These are phyloP conservation scores for Drosophila serrata DNA, from an alignment of 1,140 invertebrate species.

Conservation along the genomic window DNA sequence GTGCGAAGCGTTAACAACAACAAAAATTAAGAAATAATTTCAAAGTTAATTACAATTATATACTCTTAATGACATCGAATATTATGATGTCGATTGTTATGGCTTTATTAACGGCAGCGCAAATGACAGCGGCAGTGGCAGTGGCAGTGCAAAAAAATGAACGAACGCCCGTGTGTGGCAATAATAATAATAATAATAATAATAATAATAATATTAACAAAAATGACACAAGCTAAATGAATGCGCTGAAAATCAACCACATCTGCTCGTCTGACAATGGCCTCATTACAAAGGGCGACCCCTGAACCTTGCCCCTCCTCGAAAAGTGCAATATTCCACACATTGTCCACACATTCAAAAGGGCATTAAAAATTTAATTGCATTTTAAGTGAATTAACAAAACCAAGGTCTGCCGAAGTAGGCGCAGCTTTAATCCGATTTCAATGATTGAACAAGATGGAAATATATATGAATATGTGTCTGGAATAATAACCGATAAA, in stretches of 20 bases:
- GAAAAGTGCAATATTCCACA: constrained; percentile 2
- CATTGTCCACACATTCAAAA: constrained; percentile 49
- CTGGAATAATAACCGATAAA: neutral
- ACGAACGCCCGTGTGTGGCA: neutral
- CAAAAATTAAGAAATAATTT: constrained; percentile 62
- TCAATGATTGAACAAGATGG: neutral
- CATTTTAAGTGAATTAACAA: constrained; percentile 45
- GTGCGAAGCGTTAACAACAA: constrained; percentile 13
- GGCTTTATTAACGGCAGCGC: constrained; percentile 58
- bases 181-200: constrained; percentile 56
- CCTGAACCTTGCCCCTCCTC: neutral
- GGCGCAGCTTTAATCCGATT: constrained; percentile 31
- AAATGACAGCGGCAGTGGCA: constrained; percentile 3
- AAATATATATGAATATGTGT: neutral
- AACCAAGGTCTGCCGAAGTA: neutral
- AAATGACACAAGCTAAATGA: constrained; percentile 40
- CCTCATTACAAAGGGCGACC: constrained; percentile 42
- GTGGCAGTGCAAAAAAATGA: neutral
- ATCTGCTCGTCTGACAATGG: constrained; percentile 40
- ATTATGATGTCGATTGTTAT: constrained; percentile 70
- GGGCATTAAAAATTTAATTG: constrained; percentile 44
- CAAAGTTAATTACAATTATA: constrained; percentile 67
- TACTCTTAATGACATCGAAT: constrained; percentile 64
- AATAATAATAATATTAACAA: constrained; percentile 62
- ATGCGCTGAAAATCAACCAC: constrained; percentile 38